Evolutionary conservation across 2,797 vertebrate genomes (phyloP).

Genomic region (Hippopotamyrus pictus): DNA sequence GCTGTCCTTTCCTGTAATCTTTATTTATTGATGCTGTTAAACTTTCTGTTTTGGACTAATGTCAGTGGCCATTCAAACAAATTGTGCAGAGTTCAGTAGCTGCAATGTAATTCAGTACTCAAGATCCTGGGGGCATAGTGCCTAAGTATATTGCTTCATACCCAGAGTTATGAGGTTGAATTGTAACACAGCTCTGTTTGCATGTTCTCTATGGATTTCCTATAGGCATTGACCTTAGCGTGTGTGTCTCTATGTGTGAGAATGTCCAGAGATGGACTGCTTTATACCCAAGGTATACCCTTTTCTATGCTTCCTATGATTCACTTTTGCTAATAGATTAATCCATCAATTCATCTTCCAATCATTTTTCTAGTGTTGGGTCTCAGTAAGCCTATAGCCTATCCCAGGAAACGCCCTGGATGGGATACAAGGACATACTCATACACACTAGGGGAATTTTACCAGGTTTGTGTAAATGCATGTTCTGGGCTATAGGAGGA

Average conservation of each 20-base stretch:
- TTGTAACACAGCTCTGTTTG: not conserved
- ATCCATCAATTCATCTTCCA: not conserved
- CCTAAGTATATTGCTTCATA: not conserved
- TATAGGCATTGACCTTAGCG: not conserved
- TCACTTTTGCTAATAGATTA: not conserved
- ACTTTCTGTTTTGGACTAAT: not conserved
- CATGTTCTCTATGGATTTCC: slow-evolving; percentile 1
- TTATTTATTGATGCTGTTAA: not conserved
- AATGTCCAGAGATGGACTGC: not conserved
- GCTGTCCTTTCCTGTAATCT: not conserved
- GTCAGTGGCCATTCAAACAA: not conserved
- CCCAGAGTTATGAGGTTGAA: not conserved
- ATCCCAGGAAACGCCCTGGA: not conserved
- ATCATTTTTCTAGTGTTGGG: not conserved
- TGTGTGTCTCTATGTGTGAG: not conserved
- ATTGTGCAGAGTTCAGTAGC: not conserved
- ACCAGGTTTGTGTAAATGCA: not conserved
- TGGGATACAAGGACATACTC: not conserved
- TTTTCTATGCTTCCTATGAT: not conserved
- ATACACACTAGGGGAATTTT: not conserved
- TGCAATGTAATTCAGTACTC: not conserved
- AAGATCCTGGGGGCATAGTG: not conserved
- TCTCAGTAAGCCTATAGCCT: not conserved
- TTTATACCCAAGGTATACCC: not conserved
- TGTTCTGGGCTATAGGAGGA: not conserved